Evolutionary conservation across 2,113 vertebrate species (phyloP).

Genomic region (Phyllostomus discolor): DNA sequence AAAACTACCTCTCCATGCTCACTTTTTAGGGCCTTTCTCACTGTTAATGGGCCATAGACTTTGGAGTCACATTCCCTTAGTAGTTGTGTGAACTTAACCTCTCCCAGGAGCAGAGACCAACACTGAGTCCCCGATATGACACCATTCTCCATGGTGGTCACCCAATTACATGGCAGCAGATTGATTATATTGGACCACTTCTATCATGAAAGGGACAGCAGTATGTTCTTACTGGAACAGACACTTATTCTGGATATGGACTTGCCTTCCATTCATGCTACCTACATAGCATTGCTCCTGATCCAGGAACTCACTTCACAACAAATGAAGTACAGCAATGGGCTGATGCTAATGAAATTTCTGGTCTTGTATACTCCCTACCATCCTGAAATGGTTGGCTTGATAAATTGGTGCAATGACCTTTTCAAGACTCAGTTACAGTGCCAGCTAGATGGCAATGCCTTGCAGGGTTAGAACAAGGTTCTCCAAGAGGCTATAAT

Average conservation of each 20-base stretch:
- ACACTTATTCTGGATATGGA: background rate
- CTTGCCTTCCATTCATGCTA: background rate
- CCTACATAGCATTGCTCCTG: background rate
- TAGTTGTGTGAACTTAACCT: background rate
- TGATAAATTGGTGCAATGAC: background rate
- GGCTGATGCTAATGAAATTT: background rate
- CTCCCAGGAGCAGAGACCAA: background rate
- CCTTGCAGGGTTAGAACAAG: background rate
- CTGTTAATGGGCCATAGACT: background rate
- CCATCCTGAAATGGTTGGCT: background rate
- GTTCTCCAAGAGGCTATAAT: background rate
- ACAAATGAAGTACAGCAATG: background rate
- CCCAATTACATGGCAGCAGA: background rate
- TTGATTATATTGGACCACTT: background rate
- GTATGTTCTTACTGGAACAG: background rate
- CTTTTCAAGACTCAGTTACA: background rate
- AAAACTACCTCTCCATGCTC: background rate
- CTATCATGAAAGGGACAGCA: background rate
- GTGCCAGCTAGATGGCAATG: background rate
- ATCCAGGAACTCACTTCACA: background rate
- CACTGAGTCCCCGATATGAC: background rate
- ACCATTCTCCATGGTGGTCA: background rate
- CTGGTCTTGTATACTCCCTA: background rate
- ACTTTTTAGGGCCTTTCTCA: background rate
- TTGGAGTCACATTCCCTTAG: background rate